Evolutionary conservation across 2,113 vertebrate genomes (phyloP).

Genomic region (Coregonus clupeaformis): DNA sequence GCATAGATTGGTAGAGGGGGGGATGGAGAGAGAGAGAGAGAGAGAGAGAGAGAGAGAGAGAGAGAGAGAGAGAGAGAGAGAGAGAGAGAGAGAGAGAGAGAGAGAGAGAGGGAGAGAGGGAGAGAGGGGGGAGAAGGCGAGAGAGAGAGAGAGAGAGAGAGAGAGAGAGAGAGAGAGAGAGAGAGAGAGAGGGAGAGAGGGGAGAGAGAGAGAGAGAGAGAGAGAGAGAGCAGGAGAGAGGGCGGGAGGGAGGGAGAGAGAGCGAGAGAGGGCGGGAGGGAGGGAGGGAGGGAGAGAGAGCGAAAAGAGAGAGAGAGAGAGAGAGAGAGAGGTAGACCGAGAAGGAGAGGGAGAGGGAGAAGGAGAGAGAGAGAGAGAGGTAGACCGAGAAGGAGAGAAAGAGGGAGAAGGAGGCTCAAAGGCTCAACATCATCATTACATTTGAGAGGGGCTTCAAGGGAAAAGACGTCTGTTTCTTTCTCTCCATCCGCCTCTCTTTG

Average conservation of each 20-base stretch:
- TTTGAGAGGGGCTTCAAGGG: too few species aligned
- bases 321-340: neutral
- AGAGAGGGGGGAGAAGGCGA: too few species aligned
- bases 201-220: too few species aligned
- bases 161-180: neutral
- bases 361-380: neutral
- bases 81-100: neutral
- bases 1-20: neutral
- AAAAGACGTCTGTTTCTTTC: neutral
- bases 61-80: conserved; percentile 8
- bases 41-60: too few species aligned
- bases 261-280: too few species aligned
- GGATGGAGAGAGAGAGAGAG: too few species aligned
- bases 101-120: neutral
- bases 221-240: too few species aligned
- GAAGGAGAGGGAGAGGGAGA: neutral
- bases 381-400: neutral
- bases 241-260: too few species aligned
- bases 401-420: too few species aligned
- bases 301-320: conserved; percentile 6
- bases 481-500: neutral
- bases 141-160: neutral
- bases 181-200: too few species aligned
- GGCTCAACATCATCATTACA: too few species aligned
- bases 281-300: too few species aligned